A percentile compares a stretch with the other conserved stretches of the same genome.
phyloP scores from a whole-genome alignment of 1,140 invertebrate genomes.

The Argopecten irradians region DNA sequence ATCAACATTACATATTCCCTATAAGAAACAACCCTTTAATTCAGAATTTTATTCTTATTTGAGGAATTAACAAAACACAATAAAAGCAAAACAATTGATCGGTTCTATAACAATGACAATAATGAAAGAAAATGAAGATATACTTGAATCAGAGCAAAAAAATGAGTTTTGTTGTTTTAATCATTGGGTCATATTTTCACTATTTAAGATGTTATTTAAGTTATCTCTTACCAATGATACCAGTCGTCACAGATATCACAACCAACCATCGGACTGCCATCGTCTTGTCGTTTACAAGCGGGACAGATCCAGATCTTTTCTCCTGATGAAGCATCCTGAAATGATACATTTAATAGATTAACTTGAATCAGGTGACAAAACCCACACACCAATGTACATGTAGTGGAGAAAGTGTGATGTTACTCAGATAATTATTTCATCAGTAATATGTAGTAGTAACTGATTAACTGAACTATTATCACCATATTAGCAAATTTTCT shows the following conservation, averaged over 20 bases:
- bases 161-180: background rate
- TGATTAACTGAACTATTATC: no score
- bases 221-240: constrained; percentile 91
- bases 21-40: background rate
- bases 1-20: constrained; percentile 5
- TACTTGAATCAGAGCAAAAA: background rate
- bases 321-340: constrained; percentile 86
- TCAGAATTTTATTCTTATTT: background rate
- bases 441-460: no score
- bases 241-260: constrained; percentile 99
- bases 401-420: no score
- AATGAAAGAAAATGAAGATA: background rate
- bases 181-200: background rate
- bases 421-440: no score
- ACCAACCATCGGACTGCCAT: constrained; percentile 98
- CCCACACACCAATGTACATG: no score
- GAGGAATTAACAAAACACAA: background rate
- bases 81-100: background rate
- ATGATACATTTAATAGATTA: no score
- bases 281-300: constrained; percentile 93
- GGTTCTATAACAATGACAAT: background rate
- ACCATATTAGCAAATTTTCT: no score
- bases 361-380: no score
- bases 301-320: constrained; percentile 98
- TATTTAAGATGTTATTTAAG: background rate